Base-by-base conservation (phyloP, 2,797 vertebrate genomes). In the Pseudomugil tenellus region DNA sequence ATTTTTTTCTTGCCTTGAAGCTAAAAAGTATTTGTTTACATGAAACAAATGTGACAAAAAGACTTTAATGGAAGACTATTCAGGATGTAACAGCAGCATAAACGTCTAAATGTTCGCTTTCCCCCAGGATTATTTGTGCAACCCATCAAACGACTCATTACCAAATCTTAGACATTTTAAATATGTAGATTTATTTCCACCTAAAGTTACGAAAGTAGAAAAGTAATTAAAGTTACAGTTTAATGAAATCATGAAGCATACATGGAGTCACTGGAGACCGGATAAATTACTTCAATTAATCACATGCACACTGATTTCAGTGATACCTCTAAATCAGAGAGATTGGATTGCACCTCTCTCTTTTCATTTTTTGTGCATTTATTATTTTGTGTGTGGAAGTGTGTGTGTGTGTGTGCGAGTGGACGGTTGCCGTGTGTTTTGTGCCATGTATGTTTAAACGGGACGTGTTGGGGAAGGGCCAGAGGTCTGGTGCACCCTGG, bases 241-340 rank as follows among this genome's bases (percentile, higher is more conserved):
- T 91, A 91, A 91, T 91, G 87, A 91, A 91, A 92, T 88, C 89
- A 85, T 87, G 88, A 89, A 86, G 63, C 88, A 88, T 88, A 89
- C 81, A 86, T 72, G 77, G 71, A 90, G 86, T 90, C 88, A 84
- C 90, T 84, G 72, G 90, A 88, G 89, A 92, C 70, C 80, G 72
- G 82, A 89, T 89, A 90, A 90, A 92, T 92, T 87, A 91, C 84
- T 89, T 87, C 76, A 90, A 92, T 91, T 91, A 92, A 93, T 92
- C 91, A 91, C 86, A 90, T 72, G 75, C 84, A 88, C 70, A 72
- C 74, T 80, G 85, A 89, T 81, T 88, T 89, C 77, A 76, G 89
- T 79, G 81, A 84, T 90, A 77, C 84, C 79, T 83, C 64, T 72
- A 76, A 77, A 80, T 86, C 71, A 39, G 21, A 81, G 80, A 81